Conservation (phyloP, 2,888 invertebrate species). For the Ellobium chinense region DNA sequence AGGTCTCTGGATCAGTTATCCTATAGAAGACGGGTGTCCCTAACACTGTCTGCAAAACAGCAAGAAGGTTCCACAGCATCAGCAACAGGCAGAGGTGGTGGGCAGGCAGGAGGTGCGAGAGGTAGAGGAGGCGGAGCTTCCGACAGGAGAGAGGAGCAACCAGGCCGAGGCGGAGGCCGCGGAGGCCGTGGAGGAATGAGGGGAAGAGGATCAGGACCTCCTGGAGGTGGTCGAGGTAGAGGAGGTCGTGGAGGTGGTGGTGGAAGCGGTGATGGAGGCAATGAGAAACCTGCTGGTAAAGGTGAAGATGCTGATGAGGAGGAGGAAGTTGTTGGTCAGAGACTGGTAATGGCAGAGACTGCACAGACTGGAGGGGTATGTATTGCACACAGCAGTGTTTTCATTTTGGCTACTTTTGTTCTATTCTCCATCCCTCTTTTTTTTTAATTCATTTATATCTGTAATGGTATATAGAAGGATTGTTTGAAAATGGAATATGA, state of each 20-base stretch:
- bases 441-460: no score
- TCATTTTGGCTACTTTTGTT: no score
- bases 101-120: background rate
- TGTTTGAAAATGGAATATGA: no score
- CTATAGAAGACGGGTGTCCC: background rate
- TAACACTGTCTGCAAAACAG: slow-evolving; percentile 15
- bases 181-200: background rate
- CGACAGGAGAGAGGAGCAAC: no score
- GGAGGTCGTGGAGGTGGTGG: background rate
- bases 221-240: background rate
- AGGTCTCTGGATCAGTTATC: background rate
- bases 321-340: slow-evolving; percentile 11
- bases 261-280: background rate
- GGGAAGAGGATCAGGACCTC: slow-evolving; percentile 5
- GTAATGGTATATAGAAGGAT: no score
- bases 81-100: background rate
- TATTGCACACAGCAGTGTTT: no score
- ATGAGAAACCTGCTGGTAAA: background rate
- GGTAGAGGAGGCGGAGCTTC: background rate
- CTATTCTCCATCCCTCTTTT: no score
- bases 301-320: background rate
- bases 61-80: background rate
- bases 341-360: slow-evolving; percentile 23
- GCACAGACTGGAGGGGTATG: slow-evolving; percentile 38
- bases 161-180: background rate